A percentile compares a stretch with the other conserved stretches of the same genome.
Evolutionary conservation across 2,113 vertebrate genomes (phyloP).

Genomic region (Chauna torquata): DNA sequence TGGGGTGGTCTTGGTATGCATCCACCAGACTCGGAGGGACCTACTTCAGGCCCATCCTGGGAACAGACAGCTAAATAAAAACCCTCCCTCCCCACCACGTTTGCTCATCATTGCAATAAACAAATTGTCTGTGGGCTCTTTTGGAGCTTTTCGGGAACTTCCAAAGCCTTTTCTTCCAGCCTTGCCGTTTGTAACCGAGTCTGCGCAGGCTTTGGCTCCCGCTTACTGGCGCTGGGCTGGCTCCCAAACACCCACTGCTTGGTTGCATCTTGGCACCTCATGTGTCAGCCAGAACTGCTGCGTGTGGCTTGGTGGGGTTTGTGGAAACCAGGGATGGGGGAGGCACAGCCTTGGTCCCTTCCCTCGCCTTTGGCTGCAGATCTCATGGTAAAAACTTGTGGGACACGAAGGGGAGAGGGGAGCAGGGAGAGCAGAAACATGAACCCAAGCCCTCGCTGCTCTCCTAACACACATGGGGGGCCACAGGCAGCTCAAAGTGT

Average conservation of each 20-base stretch:
- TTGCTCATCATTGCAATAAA: background rate
- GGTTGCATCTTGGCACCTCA: background rate
- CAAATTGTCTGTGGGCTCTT: background rate
- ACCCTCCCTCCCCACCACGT: background rate
- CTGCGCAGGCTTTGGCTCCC: background rate
- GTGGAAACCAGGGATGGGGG: background rate
- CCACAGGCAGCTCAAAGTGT: background rate
- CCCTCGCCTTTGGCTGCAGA: background rate
- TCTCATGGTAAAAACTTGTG: background rate
- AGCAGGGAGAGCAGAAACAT: background rate
- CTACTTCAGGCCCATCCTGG: background rate
- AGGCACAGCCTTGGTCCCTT: background rate
- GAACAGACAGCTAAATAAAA: background rate
- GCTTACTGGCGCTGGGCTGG: background rate
- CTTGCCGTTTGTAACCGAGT: background rate
- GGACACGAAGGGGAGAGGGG: background rate
- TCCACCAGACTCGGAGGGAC: background rate
- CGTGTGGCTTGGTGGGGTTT: background rate
- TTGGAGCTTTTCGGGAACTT: background rate
- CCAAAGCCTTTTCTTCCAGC: background rate
- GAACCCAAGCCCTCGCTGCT: background rate
- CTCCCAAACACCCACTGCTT: background rate
- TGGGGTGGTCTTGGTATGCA: background rate
- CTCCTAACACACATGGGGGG: background rate
- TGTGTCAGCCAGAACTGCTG: background rate